Evolutionary conservation across 2,797 vertebrate genomes (phyloP).

Genomic region (Cheracebus regulus): DNA sequence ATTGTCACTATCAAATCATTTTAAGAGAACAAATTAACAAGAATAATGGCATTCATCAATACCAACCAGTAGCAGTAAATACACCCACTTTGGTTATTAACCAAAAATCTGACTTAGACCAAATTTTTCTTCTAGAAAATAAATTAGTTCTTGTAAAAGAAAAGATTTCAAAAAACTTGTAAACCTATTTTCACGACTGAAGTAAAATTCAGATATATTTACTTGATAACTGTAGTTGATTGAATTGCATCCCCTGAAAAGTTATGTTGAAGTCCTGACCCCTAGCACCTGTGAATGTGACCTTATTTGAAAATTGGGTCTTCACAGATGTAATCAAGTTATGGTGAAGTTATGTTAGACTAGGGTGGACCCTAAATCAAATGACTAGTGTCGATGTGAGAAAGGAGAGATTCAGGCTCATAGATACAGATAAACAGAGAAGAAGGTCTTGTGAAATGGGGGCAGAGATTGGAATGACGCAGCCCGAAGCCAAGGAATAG

Average conservation of each 20-base stretch:
- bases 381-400: neutral
- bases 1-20: neutral
- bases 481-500: neutral
- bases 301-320: neutral
- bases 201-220: neutral
- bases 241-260: neutral
- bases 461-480: neutral
- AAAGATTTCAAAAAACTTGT: neutral
- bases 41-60: slow-evolving; percentile 6
- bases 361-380: neutral
- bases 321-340: neutral
- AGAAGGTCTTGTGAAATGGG: neutral
- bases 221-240: neutral
- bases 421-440: neutral
- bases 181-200: neutral
- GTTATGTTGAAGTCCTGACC: neutral
- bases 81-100: neutral
- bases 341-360: neutral
- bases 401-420: neutral
- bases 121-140: slow-evolving; percentile 29
- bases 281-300: neutral
- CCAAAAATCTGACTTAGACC: neutral
- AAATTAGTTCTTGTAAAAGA: neutral
- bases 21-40: slow-evolving; percentile 12
- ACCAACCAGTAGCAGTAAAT: neutral